phyloP scores from a whole-genome alignment of 2,797 vertebrate species.

The Cyclopterus lumpus region DNA sequence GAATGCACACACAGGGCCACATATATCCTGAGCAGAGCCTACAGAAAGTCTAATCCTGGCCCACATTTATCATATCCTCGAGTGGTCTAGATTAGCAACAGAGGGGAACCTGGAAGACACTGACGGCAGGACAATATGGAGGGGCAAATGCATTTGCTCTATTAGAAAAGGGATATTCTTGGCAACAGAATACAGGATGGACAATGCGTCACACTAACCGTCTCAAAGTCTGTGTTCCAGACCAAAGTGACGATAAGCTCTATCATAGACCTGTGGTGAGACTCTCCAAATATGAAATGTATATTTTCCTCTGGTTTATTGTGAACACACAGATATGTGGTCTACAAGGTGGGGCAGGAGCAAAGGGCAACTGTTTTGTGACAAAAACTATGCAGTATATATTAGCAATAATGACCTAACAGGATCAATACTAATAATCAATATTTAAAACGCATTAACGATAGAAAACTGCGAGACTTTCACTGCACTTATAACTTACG shows the following conservation, averaged over 20 bases:
- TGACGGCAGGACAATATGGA: conserved; percentile 16
- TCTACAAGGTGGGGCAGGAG: not conserved
- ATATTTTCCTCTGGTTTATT: not conserved
- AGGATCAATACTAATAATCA: not conserved
- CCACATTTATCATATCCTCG: conserved; percentile 34
- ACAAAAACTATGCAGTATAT: not conserved
- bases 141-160: conserved; percentile 21
- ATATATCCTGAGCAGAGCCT: conserved; percentile 33
- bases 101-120: conserved; percentile 44
- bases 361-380: not conserved
- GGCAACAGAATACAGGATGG: conserved; percentile 2
- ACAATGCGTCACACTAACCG: not conserved
- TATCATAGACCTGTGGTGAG: not conserved
- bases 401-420: not conserved
- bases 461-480: not conserved
- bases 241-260: conserved; percentile 15
- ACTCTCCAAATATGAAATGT: not conserved
- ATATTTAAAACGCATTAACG: not conserved
- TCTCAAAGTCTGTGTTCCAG: conserved; percentile 5
- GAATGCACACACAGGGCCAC: conserved; percentile 12
- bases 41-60: conserved; percentile 49
- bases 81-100: conserved; percentile 41
- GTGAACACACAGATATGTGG: not conserved
- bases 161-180: conserved; percentile 8
- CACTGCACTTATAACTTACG: no score